Percentiles rank a stretch among this genome's conserved stretches.
phyloP scores from a whole-genome alignment of 35 echinoderm and acorn worm species.

The Nesometra sesokonis region DNA sequence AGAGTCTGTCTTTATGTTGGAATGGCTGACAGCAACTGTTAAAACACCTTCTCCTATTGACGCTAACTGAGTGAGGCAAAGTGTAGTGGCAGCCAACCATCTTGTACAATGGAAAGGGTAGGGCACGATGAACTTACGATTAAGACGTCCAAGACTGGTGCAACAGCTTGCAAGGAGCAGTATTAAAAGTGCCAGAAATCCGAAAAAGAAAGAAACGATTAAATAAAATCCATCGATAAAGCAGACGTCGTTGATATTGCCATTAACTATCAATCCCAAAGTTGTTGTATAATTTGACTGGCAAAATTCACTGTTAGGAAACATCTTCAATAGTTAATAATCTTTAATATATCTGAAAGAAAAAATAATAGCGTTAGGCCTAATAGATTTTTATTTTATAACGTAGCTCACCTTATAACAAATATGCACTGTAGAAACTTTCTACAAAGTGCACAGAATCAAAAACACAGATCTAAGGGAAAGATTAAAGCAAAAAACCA shows the following conservation, averaged over 20 bases:
- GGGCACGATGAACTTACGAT: conserved; percentile 30
- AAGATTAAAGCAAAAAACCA: too few relatives aligned
- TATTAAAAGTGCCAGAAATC: conserved; percentile 35
- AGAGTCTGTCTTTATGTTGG: conserved; percentile 19
- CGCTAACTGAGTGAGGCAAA: conserved; percentile 22
- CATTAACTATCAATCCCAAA: not conserved
- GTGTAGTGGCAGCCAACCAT: conserved; percentile 44
- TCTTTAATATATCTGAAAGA: too few relatives aligned
- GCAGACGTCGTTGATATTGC: conserved; percentile 66
- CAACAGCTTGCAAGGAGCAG: conserved; percentile 43
- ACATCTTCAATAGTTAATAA: not conserved
- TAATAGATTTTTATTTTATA: too few relatives aligned
- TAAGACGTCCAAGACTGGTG: conserved; percentile 13
- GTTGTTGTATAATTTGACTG: not conserved
- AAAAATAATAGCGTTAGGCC: too few relatives aligned
- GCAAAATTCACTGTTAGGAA: not conserved
- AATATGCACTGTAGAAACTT: too few relatives aligned
- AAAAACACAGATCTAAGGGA: too few relatives aligned
- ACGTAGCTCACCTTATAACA: too few relatives aligned
- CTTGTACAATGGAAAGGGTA: conserved; percentile 66
- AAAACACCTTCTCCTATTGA: conserved; percentile 67
- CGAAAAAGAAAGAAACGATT: conserved; percentile 39
- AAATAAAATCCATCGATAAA: conserved; percentile 57
- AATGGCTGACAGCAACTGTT: conserved; percentile 26
- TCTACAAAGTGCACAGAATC: too few relatives aligned